These are phyloP conservation scores for Nesometra sesokonis DNA, from an alignment of 35 echinoderm and acorn worm genomes.

Conservation along the genomic window DNA sequence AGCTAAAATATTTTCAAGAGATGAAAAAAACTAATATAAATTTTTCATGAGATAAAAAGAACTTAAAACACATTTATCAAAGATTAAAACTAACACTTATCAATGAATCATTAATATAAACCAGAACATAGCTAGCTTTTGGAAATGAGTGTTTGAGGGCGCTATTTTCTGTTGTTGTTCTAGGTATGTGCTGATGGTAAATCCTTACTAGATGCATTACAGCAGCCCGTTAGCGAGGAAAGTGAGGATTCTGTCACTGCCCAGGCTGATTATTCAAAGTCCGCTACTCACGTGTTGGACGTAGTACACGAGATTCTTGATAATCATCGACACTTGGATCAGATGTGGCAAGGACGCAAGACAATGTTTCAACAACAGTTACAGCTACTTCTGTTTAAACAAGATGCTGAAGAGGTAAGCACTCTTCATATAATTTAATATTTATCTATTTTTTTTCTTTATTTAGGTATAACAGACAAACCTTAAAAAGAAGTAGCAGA, in stretches of 20 bases:
- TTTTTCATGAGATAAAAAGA: too few species aligned
- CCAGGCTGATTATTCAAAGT: conserved; percentile 86
- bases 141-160: neutral
- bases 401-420: conserved; percentile 82
- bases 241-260: conserved; percentile 86
- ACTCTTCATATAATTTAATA: too few species aligned
- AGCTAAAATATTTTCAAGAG: too few species aligned
- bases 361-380: conserved; percentile 57
- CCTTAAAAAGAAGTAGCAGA: neutral
- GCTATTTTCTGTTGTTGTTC: neutral
- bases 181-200: conserved; percentile 89
- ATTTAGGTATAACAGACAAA: neutral
- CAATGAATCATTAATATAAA: too few species aligned
- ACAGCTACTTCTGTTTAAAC: conserved; percentile 89
- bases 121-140: neutral
- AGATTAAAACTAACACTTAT: too few species aligned
- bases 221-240: conserved; percentile 85
- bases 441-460: too few species aligned
- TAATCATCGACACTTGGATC: conserved; percentile 74
- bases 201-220: conserved; percentile 61
- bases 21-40: too few species aligned
- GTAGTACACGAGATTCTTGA: conserved; percentile 86
- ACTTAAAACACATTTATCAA: too few species aligned
- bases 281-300: conserved; percentile 77
- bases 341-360: conserved; percentile 72